These are phyloP conservation scores for Zophobas atratus DNA, from an alignment of 1,140 invertebrate genomes.

Conservation along the genomic window DNA sequence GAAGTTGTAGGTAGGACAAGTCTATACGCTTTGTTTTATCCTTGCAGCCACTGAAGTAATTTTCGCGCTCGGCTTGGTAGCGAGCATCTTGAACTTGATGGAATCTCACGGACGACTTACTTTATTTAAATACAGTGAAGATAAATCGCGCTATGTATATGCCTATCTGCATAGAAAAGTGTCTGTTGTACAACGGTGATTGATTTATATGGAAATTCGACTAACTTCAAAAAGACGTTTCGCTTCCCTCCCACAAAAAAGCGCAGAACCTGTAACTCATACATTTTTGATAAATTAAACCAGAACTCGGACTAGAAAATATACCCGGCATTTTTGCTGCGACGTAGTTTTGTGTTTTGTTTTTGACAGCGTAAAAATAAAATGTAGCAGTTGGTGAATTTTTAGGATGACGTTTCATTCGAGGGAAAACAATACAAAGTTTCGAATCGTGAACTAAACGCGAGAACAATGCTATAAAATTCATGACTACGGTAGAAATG, in stretches of 20 bases:
- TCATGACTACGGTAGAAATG: slow-evolving; percentile 21
- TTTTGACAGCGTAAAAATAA: slow-evolving; percentile 37
- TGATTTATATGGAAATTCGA: slow-evolving; percentile 58
- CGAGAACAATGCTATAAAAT: slow-evolving; percentile 33
- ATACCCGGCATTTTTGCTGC: slow-evolving; percentile 1
- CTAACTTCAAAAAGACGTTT: slow-evolving; percentile 11
- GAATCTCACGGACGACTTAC: slow-evolving; percentile 63
- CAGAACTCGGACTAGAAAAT: slow-evolving; percentile 4
- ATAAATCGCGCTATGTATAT: slow-evolving; percentile 57
- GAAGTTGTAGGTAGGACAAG: slow-evolving; percentile 52
- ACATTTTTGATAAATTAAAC: slow-evolving; percentile 41
- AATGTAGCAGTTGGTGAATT: slow-evolving; percentile 33
- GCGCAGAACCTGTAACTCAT: slow-evolving; percentile 5
- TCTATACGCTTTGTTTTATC: slow-evolving; percentile 53
- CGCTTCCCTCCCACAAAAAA: background rate
- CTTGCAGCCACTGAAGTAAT: slow-evolving; percentile 59
- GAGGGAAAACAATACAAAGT: slow-evolving; percentile 23
- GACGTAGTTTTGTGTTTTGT: slow-evolving; percentile 18
- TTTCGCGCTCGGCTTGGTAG: slow-evolving; percentile 61
- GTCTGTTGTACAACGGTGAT: slow-evolving; percentile 55
- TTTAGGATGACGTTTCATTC: slow-evolving; percentile 34
- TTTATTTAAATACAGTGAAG: slow-evolving; percentile 64
- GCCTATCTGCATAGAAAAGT: slow-evolving; percentile 42
- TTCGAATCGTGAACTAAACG: slow-evolving; percentile 10
- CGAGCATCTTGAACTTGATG: slow-evolving; percentile 63